A percentile compares a stretch with the other conserved stretches of the same genome.
These are phyloP conservation scores for Pyrrhosoma nymphula DNA, from an alignment of 2,888 invertebrate species.

Conservation along the genomic window DNA sequence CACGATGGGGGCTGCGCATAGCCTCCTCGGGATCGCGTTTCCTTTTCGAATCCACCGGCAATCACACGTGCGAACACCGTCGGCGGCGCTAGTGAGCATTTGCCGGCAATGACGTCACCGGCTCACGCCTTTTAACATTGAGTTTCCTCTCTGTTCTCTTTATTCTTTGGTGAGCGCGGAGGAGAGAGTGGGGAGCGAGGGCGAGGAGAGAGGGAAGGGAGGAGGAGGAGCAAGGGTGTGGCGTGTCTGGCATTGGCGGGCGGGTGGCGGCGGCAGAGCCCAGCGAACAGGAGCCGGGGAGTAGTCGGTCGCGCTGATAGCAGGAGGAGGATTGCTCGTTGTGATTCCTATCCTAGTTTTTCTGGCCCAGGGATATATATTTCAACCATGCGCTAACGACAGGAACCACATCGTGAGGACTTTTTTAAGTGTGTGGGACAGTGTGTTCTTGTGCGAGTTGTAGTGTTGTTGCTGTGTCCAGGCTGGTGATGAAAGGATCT, in stretches of 20 bases:
- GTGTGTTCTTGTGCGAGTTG: conserved; percentile 64
- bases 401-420: conserved; percentile 46
- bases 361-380: conserved; percentile 2
- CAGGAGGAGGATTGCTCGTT: background rate
- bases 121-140: conserved; percentile 67
- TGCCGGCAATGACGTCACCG: conserved; percentile 56
- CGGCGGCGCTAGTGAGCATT: conserved; percentile 47
- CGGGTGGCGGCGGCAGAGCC: conserved; percentile 40
- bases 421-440: conserved; percentile 42
- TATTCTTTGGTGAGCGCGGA: conserved; percentile 50
- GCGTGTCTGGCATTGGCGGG: conserved; percentile 66
- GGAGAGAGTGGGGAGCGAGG: background rate
- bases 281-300: conserved; percentile 52
- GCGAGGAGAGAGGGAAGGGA: conserved; percentile 42
- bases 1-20: background rate
- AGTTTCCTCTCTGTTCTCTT: conserved; percentile 66
- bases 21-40: background rate
- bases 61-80: conserved; percentile 13
- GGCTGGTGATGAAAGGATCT: conserved; percentile 67
- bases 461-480: conserved; percentile 65
- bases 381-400: conserved; percentile 41
- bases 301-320: background rate
- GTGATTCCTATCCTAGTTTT: background rate
- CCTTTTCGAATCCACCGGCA: conserved; percentile 34
- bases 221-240: conserved; percentile 68